Conservation (phyloP, 2,113 vertebrate genomes). For the Chaetorhynchus papuensis region DNA sequence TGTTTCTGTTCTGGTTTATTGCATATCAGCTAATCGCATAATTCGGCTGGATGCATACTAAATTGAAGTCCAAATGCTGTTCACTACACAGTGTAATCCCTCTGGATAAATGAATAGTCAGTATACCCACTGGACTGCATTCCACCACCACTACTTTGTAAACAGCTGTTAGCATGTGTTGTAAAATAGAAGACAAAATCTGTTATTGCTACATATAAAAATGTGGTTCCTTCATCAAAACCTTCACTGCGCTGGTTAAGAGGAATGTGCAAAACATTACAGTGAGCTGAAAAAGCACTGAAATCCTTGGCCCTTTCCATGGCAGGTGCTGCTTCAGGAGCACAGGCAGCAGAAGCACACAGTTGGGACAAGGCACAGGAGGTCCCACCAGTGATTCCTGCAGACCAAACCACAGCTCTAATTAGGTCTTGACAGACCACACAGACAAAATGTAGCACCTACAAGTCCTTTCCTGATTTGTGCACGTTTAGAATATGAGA, state of each 20-base stretch:
- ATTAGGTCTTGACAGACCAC: background rate
- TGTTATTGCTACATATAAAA: conserved; percentile 5
- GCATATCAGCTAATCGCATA: conserved; percentile 66
- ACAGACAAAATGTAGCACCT: background rate
- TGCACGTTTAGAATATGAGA: background rate
- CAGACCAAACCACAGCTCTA: background rate
- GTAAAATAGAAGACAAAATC: conserved; percentile 25
- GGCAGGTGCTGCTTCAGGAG: background rate
- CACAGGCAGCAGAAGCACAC: background rate
- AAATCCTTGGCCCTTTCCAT: background rate
- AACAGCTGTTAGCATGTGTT: conserved; percentile 43
- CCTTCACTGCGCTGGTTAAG: background rate
- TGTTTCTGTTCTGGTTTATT: conserved; percentile 70
- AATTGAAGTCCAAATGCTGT: conserved; percentile 66
- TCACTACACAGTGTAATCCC: conserved; percentile 49
- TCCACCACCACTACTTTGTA: conserved; percentile 22
- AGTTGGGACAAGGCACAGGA: background rate
- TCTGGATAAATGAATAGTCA: conserved; percentile 63
- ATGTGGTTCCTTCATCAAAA: background rate
- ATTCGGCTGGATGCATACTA: conserved; percentile 64
- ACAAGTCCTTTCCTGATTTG: background rate
- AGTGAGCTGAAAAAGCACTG: background rate
- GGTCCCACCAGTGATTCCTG: background rate
- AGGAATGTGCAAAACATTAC: background rate
- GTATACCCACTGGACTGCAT: conserved; percentile 53